Conservation (phyloP, 1,140 invertebrate species). For the Drosophila bifasciata region DNA sequence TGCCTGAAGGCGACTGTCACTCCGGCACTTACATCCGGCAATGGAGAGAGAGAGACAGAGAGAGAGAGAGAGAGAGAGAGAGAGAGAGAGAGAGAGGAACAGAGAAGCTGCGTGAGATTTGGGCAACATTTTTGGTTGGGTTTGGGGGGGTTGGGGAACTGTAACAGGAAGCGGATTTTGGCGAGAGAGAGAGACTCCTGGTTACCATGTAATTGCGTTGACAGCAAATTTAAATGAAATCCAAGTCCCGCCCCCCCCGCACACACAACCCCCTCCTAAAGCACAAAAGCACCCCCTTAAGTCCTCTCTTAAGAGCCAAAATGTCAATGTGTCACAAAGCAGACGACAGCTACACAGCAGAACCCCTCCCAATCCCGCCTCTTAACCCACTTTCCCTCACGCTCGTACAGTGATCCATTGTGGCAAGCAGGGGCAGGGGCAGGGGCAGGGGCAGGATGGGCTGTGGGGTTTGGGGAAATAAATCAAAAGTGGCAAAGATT, state of each 20-base stretch:
- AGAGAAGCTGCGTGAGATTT: too few relatives aligned
- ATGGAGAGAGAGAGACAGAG: too few relatives aligned
- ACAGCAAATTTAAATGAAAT: conserved; percentile 83
- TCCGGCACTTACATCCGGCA: too few relatives aligned
- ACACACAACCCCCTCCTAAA: conserved; percentile 4
- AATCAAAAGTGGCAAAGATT: conserved; percentile 41
- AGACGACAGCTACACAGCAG: conserved; percentile 61
- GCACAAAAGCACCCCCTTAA: too few relatives aligned
- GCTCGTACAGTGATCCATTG: too few relatives aligned
- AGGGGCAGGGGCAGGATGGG: conserved; percentile 12
- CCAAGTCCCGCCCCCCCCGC: conserved; percentile 19
- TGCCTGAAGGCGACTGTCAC: too few relatives aligned
- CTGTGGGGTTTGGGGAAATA: not conserved
- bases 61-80: too few relatives aligned
- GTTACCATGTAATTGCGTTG: conserved; percentile 78
- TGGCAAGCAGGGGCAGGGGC: not conserved
- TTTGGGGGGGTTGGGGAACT: not conserved
- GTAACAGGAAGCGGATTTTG: conserved; percentile 47
- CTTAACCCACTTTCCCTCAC: not conserved
- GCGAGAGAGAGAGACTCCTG: conserved; percentile 29
- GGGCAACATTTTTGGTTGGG: not conserved
- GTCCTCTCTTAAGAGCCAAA: conserved; percentile 13
- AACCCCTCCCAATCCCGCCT: too few relatives aligned
- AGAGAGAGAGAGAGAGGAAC: too few relatives aligned
- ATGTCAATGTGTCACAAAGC: conserved; percentile 79